Conservation (phyloP, 1,140 invertebrate genomes). For the Drosophila teissieri region DNA sequence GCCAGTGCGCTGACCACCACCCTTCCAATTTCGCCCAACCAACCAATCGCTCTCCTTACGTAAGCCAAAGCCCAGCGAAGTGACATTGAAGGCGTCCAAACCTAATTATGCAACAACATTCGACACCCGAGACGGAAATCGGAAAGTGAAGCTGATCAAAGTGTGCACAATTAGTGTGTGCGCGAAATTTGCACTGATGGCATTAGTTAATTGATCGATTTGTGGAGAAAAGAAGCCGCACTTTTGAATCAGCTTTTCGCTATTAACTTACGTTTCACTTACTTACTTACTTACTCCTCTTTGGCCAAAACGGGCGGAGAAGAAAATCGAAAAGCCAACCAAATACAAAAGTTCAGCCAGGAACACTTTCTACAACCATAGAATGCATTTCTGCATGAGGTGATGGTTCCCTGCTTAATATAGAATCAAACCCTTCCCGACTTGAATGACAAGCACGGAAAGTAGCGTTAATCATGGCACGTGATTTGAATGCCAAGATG, state of each 20-base stretch:
- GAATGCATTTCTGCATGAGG: constrained; percentile 34
- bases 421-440: constrained; percentile 3
- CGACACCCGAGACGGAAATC: constrained; percentile 45
- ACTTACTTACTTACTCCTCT: too few relatives aligned
- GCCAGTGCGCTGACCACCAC: constrained; percentile 27
- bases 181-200: constrained; percentile 16
- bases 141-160: constrained; percentile 45
- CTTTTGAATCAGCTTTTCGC: constrained; percentile 1
- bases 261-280: not conserved
- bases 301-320: not conserved
- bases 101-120: constrained; percentile 76
- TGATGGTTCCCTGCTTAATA: not conserved
- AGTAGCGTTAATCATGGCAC: constrained; percentile 40
- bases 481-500: constrained; percentile 10
- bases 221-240: not conserved
- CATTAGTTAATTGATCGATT: constrained; percentile 40
- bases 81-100: constrained; percentile 67
- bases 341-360: constrained; percentile 12
- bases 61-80: constrained; percentile 44
- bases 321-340: constrained; percentile 8
- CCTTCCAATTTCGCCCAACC: constrained; percentile 56
- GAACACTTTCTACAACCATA: constrained; percentile 43
- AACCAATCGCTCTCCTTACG: constrained; percentile 46
- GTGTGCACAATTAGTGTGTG: constrained; percentile 25
- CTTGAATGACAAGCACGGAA: constrained; percentile 32